Percentiles rank a stretch among this genome's conserved stretches.
These are phyloP conservation scores for Pseudonaja textilis DNA, from an alignment of 2,113 vertebrate species.

Conservation along the genomic window DNA sequence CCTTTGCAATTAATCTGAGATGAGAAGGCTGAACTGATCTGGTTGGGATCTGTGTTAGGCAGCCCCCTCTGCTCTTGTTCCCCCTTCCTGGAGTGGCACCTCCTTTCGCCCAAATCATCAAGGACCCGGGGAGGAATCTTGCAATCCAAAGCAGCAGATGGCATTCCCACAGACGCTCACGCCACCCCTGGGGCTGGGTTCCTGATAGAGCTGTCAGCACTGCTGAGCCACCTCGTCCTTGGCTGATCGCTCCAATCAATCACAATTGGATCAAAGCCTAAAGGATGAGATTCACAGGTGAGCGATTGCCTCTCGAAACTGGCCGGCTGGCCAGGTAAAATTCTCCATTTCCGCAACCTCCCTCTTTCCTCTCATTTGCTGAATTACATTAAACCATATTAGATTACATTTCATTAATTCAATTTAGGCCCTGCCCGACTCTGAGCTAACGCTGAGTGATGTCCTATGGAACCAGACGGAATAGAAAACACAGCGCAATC, in stretches of 20 bases:
- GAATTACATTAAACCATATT: background rate
- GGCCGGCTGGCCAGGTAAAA: accelerated
- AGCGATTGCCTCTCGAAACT: background rate
- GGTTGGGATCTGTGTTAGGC: background rate
- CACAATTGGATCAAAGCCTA: background rate
- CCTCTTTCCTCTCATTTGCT: background rate
- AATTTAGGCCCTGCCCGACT: background rate
- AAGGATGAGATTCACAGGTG: background rate
- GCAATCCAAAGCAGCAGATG: constrained; percentile 31
- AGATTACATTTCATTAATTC: background rate
- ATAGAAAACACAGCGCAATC: background rate
- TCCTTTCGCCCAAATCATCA: background rate
- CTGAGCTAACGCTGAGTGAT: background rate
- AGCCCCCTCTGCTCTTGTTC: background rate
- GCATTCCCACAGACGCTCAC: background rate
- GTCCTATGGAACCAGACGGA: background rate
- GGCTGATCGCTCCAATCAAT: constrained; percentile 33
- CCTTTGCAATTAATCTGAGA: background rate
- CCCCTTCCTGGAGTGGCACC: background rate
- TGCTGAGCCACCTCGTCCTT: background rate
- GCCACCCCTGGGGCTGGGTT: constrained; percentile 33
- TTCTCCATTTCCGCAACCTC: background rate
- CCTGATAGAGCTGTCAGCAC: constrained; percentile 28
- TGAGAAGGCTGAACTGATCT: background rate
- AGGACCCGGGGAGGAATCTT: background rate